Percentiles rank a stretch among this genome's conserved stretches.
Conservation (phyloP, 2,888 invertebrate genomes). For the Physocephala rufipes region DNA sequence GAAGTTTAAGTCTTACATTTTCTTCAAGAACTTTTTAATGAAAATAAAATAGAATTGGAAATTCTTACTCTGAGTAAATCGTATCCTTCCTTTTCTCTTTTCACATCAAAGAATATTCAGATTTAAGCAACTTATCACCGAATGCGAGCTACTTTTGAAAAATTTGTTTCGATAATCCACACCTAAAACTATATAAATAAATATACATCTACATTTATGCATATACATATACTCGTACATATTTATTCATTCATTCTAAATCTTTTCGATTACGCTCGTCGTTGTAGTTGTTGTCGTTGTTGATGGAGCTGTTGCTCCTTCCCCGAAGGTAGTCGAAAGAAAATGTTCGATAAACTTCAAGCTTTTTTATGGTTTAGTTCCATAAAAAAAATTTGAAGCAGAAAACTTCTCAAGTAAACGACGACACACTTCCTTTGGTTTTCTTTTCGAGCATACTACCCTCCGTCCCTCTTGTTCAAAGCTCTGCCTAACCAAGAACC, state of each 20-base stretch:
- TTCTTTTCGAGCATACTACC: background rate
- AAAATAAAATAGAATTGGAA: too few relatives aligned
- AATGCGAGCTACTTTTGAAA: slow-evolving; percentile 24
- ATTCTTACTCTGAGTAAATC: too few relatives aligned
- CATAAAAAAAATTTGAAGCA: background rate
- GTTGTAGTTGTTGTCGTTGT: slow-evolving; percentile 6
- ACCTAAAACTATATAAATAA: slow-evolving; percentile 26
- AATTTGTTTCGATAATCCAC: slow-evolving; percentile 40
- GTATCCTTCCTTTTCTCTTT: too few relatives aligned
- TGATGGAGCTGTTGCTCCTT: background rate
- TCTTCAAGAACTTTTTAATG: too few relatives aligned
- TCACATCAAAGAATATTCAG: too few relatives aligned
- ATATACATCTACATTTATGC: too few relatives aligned
- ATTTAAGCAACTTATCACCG: too few relatives aligned
- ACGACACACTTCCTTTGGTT: background rate
- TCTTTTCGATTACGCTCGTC: background rate
- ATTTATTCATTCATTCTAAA: background rate
- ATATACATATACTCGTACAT: slow-evolving; percentile 19
- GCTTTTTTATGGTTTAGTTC: background rate
- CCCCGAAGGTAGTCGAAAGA: too few relatives aligned
- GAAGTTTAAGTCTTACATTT: too few relatives aligned
- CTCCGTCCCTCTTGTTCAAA: background rate
- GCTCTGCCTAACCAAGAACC: too few relatives aligned
- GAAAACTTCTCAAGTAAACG: background rate
- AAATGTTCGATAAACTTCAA: background rate